Percentiles rank a stretch among this genome's conserved stretches.
Conservation (phyloP, 92 coral and sea anemone genomes). For the Epizoanthus rinbou region DNA sequence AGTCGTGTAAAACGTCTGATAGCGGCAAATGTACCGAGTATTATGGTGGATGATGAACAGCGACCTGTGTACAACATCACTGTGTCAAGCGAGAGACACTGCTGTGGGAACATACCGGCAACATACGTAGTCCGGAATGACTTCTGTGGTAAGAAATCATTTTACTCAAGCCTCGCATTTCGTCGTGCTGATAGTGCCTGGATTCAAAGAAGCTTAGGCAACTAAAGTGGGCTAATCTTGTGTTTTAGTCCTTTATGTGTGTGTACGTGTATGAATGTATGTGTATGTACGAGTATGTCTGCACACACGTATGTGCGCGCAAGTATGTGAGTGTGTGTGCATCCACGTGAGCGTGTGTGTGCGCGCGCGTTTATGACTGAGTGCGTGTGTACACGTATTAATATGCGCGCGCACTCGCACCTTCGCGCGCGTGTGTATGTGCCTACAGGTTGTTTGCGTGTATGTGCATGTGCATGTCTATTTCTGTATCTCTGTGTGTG, state of each 20-base stretch:
- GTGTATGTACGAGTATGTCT: neutral
- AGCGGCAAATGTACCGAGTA: conserved; percentile 2
- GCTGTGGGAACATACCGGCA: conserved; percentile 19
- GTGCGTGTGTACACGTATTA: too few relatives aligned
- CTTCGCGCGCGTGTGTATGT: too few relatives aligned
- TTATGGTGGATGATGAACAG: neutral
- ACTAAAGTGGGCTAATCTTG: neutral
- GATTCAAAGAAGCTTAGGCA: neutral
- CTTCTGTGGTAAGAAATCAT: conserved; percentile 21
- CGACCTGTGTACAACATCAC: neutral
- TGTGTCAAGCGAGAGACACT: neutral
- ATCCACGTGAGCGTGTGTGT: neutral
- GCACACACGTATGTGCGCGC: neutral
- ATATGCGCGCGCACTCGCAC: too few relatives aligned
- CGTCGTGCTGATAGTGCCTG: too few relatives aligned
- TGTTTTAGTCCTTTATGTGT: neutral
- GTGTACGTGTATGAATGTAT: neutral
- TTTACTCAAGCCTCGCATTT: neutral
- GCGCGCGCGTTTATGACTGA: neutral
- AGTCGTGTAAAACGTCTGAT: neutral
- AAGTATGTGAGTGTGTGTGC: neutral
- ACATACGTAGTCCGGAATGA: neutral
- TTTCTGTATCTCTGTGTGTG: too few relatives aligned
- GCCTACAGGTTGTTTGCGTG: too few relatives aligned
- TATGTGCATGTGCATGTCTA: too few relatives aligned